Evolutionary conservation across 2,888 invertebrate species (phyloP), one percentile per base, ranked within the genome.

Genomic region (Panzeria rudis): DNA sequence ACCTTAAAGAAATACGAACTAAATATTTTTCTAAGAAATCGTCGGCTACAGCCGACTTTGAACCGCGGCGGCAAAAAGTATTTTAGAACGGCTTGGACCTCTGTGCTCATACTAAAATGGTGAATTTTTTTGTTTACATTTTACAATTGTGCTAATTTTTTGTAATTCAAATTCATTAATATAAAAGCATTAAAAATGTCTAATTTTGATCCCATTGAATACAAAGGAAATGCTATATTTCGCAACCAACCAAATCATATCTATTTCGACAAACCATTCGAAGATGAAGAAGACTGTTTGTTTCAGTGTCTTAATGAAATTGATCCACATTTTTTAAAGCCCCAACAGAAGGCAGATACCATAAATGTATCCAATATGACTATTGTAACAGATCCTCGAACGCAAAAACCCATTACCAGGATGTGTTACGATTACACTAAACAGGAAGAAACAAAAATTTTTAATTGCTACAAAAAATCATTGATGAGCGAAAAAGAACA

Each of bases 341-440:
- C 84, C 3, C 41, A 86, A 7, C 71, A 79, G 5, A 66, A 77
- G 0, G 44, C 59, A 3, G 62, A 85, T 6, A 64, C 29, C 13
- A 66, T 68, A 2, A 38, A 50, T 15, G 56, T 81, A 15, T 9
- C 61, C 2, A 66, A 15, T 17, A 8, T 20, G 0, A 17, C 75
- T 0, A 15, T n/a, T n/a, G n/a, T 88, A 0, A 59, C 56, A 17
- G 91, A 92, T 88, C 92, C 92, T 0, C 89, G 92, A 0, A 91
- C 85, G 0, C 68, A 87, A 6, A 71, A 88, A 4, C 35, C 82
- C n/a, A 72, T 89, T 0, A 25, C 0, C 0, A 64, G 68, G 3
- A 8, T 81, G 0, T 7, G 83, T 0, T 88, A 87, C 61, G 90
- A 92, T 71, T 76, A 89, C 50, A 86, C 89, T 20, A 41, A 25